phyloP scores from a whole-genome alignment of 2,888 invertebrate genomes.

The Deilephila elpenor region DNA sequence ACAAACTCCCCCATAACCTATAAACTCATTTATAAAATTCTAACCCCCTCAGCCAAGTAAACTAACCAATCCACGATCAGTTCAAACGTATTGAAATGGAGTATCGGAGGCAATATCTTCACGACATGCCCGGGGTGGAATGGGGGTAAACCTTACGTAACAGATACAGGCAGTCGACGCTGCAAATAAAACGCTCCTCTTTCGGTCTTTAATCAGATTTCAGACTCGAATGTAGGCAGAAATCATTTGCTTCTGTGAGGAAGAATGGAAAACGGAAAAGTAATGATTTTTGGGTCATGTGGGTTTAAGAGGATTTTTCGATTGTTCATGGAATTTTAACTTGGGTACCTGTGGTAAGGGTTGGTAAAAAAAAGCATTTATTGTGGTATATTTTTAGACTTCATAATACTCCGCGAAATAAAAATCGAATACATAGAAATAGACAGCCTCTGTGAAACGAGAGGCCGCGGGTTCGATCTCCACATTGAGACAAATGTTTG shows the following conservation, averaged over 20 bases:
- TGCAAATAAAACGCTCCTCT: conserved; percentile 60
- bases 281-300: neutral
- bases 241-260: conserved; percentile 3
- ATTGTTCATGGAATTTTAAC: too few relatives aligned
- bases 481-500: too few relatives aligned
- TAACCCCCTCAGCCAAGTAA: neutral
- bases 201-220: conserved; percentile 55
- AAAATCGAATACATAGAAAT: too few relatives aligned
- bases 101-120: conserved; percentile 57
- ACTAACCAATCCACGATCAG: neutral
- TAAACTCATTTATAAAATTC: neutral
- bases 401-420: too few relatives aligned
- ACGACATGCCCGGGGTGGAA: conserved; percentile 39
- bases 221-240: conserved; percentile 43
- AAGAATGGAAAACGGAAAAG: neutral
- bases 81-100: conserved; percentile 21
- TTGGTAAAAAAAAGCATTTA: too few relatives aligned
- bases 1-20: neutral
- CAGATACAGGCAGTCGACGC: conserved; percentile 67
- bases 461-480: too few relatives aligned
- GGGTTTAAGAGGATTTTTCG: too few relatives aligned
- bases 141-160: conserved; percentile 64
- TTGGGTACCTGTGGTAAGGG: too few relatives aligned
- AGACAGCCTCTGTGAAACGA: too few relatives aligned
- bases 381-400: too few relatives aligned